phyloP scores from a whole-genome alignment of 2,888 invertebrate genomes.

The Ichneumoninae sp. region DNA sequence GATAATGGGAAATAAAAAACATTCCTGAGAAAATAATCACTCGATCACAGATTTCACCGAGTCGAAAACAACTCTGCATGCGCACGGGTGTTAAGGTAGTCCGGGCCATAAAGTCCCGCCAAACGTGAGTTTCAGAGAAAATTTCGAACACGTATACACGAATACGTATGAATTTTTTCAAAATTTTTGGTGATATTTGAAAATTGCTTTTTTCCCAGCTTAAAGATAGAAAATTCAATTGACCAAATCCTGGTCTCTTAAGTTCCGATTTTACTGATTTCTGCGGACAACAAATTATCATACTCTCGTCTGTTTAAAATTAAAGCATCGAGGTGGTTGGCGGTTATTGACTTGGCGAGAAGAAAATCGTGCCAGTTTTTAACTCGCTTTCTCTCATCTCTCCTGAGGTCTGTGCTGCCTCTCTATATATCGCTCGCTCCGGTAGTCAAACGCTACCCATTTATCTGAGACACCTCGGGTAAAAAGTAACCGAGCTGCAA shows the following conservation, averaged over 20 bases:
- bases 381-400: constrained; percentile 7
- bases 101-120: too few relatives aligned
- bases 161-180: too few relatives aligned
- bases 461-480: constrained; percentile 50
- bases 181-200: too few relatives aligned
- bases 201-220: too few relatives aligned
- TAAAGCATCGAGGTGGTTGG: constrained; percentile 52
- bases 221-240: too few relatives aligned
- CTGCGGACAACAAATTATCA: constrained; percentile 24
- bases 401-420: not conserved
- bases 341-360: constrained; percentile 52
- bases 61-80: not conserved
- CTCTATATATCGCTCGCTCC: not conserved
- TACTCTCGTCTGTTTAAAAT: constrained; percentile 18
- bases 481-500: constrained; percentile 8
- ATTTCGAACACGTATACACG: too few relatives aligned
- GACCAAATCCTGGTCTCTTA: not conserved
- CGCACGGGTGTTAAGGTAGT: not conserved
- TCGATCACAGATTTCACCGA: constrained; percentile 12
- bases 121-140: too few relatives aligned
- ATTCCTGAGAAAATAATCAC: not conserved
- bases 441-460: constrained; percentile 65
- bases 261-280: constrained; percentile 29
- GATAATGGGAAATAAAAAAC: not conserved
- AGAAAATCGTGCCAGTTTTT: not conserved